Evolutionary conservation across 37 sponge, comb jelly and placozoan species (phyloP), one percentile per base, ranked within the genome.

Genomic region (Mnemiopsis leidyi): DNA sequence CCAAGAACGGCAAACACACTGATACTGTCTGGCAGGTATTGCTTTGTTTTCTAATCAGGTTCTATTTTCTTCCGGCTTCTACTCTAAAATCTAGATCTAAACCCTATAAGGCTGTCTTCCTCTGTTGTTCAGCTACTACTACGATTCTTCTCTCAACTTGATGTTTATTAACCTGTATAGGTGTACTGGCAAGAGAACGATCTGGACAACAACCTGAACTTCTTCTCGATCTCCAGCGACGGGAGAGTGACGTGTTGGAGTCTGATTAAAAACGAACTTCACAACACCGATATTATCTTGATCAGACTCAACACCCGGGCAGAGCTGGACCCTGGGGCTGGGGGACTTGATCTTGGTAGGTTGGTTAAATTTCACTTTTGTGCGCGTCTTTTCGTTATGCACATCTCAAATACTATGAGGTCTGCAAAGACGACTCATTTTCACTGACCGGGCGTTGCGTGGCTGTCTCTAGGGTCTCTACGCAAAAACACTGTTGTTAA

Each of bases 131-230:
- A 48, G 13, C 61, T 48, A 18, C 13, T 13, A 48, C 61, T 48
- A 18, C 13, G 5, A 48, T 48, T 48, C 13, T 48, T 18, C 13
- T 48, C 13, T 48, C 61, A 13, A 48, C 13, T 48, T 48, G 9
- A 48, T 48, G 5, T n/a, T n/a, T n/a, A n/a, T n/a, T n/a, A n/a
- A n/a, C n/a, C n/a, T 48, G 9, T 71, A 18, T 68, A 96, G 96
- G 95, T 98, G 18, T 92, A 93, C 92, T 98, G 99, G 99, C 99
- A 97, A 94, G 96, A 96, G 94, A 96, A 96, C 38, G 95, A 97
- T 69, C 93, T 94, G 93, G 96, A 98, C 92, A 95, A 96, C 76
- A 93, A 95, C 68, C 88, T 98, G 68, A 98, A 97, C 93, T 98
- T 98, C 95, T 96, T 88, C 83, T 96, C 96, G 20, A 95, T 96